These are phyloP conservation scores for Saccopteryx leptura DNA, from an alignment of 2,113 vertebrate genomes.

Conservation along the genomic window DNA sequence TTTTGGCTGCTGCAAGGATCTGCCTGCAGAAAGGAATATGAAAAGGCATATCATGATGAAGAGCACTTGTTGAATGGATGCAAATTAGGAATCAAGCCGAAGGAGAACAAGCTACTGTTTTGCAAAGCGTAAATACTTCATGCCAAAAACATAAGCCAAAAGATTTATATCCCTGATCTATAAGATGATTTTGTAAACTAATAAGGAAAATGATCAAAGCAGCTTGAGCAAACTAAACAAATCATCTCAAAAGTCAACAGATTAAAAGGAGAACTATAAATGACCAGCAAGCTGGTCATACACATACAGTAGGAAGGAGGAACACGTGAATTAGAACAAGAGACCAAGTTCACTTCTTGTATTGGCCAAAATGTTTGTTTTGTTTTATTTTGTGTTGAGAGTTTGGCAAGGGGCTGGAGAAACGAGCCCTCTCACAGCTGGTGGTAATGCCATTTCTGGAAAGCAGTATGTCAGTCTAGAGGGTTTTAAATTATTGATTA, in stretches of 20 bases:
- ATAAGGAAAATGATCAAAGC: background rate
- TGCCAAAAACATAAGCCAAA: background rate
- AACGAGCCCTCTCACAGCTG: background rate
- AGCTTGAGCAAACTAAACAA: background rate
- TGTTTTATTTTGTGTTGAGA: background rate
- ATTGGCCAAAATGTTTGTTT: background rate
- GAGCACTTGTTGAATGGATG: rapidly evolving
- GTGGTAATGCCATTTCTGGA: background rate
- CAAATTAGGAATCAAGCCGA: background rate
- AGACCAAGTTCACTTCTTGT: background rate
- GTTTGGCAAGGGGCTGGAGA: background rate
- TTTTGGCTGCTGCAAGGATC: slow-evolving; percentile 95
- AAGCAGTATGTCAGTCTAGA: background rate
- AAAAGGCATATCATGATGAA: background rate
- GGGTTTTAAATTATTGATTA: background rate
- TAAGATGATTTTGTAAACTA: background rate
- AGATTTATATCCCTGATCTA: background rate
- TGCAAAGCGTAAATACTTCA: background rate
- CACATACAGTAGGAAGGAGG: background rate
- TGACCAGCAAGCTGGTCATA: background rate
- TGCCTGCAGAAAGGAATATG: slow-evolving; percentile 88
- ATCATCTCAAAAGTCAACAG: background rate
- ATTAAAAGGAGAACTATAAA: background rate
- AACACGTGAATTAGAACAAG: background rate
- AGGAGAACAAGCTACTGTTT: background rate